phyloP scores from a whole-genome alignment of 64 coral and sea anemone species.

The Montipora efflorescens region DNA sequence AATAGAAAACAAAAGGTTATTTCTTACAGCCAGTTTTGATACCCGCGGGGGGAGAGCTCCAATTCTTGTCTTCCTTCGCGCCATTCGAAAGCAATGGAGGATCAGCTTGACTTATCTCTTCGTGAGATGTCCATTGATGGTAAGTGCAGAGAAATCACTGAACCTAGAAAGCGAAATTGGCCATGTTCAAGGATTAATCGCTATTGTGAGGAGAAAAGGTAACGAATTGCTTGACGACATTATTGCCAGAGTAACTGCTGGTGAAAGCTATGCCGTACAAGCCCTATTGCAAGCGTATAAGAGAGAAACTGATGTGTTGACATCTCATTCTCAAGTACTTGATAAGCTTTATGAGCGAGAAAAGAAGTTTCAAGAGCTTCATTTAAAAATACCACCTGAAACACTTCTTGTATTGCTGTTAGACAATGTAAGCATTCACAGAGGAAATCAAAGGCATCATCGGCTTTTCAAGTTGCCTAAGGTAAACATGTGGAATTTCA shows the following conservation, averaged over 20 bases:
- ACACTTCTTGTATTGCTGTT: conserved; percentile 17
- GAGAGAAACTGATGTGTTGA: conserved; percentile 11
- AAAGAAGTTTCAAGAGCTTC: conserved; percentile 2
- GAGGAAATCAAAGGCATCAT: conserved; percentile 40
- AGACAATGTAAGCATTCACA: conserved; percentile 58
- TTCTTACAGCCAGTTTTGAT: too few species aligned
- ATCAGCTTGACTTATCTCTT: background rate
- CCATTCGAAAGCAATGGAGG: background rate
- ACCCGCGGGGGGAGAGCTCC: too few species aligned
- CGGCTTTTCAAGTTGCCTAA: conserved; percentile 14
- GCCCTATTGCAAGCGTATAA: background rate
- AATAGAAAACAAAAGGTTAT: too few species aligned
- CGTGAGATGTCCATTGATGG: background rate
- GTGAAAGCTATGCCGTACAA: background rate
- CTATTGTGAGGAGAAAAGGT: too few species aligned
- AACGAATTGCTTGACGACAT: background rate
- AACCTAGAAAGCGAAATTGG: too few species aligned
- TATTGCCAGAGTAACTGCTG: background rate
- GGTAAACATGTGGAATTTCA: conserved; percentile 47
- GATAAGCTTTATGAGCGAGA: conserved; percentile 45
- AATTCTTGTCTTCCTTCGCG: too few species aligned
- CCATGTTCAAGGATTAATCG: too few species aligned
- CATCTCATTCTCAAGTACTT: background rate
- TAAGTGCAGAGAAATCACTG: too few species aligned
- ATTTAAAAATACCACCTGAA: background rate